Evolutionary conservation across 1,140 invertebrate species (phyloP), one percentile per base, ranked within the genome.

Genomic region (Conus ventricosus): DNA sequence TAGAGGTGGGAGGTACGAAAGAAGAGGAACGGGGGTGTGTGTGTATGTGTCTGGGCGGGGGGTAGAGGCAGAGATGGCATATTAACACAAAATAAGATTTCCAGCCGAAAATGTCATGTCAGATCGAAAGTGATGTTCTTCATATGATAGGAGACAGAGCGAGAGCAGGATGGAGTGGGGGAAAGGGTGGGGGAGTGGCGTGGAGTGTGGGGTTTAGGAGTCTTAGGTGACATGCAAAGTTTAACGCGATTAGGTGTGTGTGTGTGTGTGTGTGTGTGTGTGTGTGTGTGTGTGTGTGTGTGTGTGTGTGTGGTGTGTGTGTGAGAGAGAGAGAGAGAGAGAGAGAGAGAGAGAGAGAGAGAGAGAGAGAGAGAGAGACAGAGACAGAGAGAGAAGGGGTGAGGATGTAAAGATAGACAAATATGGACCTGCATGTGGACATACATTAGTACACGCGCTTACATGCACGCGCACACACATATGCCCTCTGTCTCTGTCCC

Each of bases 231-330:
- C 11, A 23, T 20, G 23, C 11, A 71, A 71, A 7, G 0, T 71
- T 71, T 23, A 71, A 71, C 23, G 20, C 67, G 23, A 0, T 71
- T 6, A n/a, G 11, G 67, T 71, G 67, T n/a, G 67, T 71, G 67
- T n/a, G 67, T 71, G 67, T n/a, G 67, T 71, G 67, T 71, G 67
- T 4, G 4, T n/a, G 67, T 10, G 67, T 71, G 67, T 71, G 67
- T 71, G 67, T 10, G 67, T 71, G 67, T n/a, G 67, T n/a, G 67
- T 71, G 23, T n/a, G 67, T 71, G 67, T n/a, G 67, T 71, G 67
- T n/a, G 67, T 71, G 67, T n/a, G 67, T 71, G 67, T n/a, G 67
- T 71, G 67, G 67, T 71, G 67, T n/a, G 67, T 71, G 67, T 71
- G 67, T 71, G 67, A 1, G 13, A 5, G 67, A 1, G 60, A 2